These are phyloP conservation scores for Onychostoma macrolepis DNA, from an alignment of 2,113 vertebrate genomes.

Conservation along the genomic window DNA sequence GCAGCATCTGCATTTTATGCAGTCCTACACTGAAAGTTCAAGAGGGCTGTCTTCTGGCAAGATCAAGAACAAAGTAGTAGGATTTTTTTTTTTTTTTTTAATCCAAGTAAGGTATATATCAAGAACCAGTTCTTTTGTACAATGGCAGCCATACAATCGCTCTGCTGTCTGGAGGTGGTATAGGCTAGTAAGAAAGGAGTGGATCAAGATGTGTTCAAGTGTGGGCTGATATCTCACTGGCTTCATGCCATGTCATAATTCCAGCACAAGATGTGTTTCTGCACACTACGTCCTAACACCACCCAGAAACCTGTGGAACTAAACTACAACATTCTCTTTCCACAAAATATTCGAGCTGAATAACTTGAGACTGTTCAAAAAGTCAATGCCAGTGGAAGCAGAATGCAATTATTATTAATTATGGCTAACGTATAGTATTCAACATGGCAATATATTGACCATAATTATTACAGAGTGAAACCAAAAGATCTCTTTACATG, in stretches of 20 bases:
- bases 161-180: background rate
- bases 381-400: background rate
- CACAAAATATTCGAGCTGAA: background rate
- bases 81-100: background rate
- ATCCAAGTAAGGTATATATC: conserved; percentile 9
- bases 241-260: conserved; percentile 49
- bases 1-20: background rate
- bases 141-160: conserved; percentile 18
- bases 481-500: background rate
- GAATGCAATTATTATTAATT: background rate
- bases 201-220: conserved; percentile 43
- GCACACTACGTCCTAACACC: background rate
- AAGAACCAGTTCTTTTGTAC: conserved; percentile 19
- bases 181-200: background rate
- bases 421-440: background rate
- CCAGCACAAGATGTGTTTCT: conserved; percentile 28
- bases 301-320: background rate
- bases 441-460: background rate
- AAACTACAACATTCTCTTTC: background rate
- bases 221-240: conserved; percentile 46
- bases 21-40: background rate
- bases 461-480: conserved; percentile 15
- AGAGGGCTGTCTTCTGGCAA: conserved; percentile 1
- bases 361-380: background rate
- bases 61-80: background rate